Evolutionary conservation across 2,888 invertebrate species (phyloP).

Genomic region (Salticus scenicus): DNA sequence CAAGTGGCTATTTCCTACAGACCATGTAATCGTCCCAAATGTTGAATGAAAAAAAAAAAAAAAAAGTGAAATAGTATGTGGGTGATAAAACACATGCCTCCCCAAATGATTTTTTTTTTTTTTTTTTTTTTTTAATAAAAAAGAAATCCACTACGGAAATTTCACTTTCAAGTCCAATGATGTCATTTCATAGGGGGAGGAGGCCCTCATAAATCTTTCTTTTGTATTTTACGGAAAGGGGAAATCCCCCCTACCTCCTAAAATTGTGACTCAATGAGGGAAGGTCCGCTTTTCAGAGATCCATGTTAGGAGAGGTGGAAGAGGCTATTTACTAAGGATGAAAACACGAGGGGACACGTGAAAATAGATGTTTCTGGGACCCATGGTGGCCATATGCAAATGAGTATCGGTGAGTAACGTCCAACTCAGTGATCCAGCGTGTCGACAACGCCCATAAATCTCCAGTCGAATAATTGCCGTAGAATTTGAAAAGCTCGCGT

Average conservation of each 20-base stretch:
- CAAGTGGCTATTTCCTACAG: slow-evolving; percentile 51
- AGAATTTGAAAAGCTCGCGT: slow-evolving; percentile 5
- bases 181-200: slow-evolving; percentile 44
- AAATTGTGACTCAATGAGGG: slow-evolving; percentile 47
- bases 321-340: slow-evolving; percentile 45
- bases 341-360: slow-evolving; percentile 64
- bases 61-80: background rate
- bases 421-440: slow-evolving; percentile 43
- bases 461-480: slow-evolving; percentile 32
- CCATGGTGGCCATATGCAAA: slow-evolving; percentile 40
- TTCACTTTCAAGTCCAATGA: slow-evolving; percentile 55
- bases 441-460: slow-evolving; percentile 50
- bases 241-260: background rate
- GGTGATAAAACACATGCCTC: slow-evolving; percentile 37
- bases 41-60: slow-evolving; percentile 25
- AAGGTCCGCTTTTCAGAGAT: slow-evolving; percentile 21
- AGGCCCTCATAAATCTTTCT: slow-evolving; percentile 58
- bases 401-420: slow-evolving; percentile 41
- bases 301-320: slow-evolving; percentile 35
- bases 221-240: slow-evolving; percentile 40
- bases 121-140: slow-evolving; percentile 32
- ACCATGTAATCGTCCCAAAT: slow-evolving; percentile 50
- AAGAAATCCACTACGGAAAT: slow-evolving; percentile 52
- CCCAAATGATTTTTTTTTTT: slow-evolving; percentile 32
- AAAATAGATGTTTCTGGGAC: slow-evolving; percentile 57